Evolutionary conservation across 2,113 vertebrate species (phyloP), one percentile per base, ranked within the genome.

Genomic region (Cheilinus undulatus): DNA sequence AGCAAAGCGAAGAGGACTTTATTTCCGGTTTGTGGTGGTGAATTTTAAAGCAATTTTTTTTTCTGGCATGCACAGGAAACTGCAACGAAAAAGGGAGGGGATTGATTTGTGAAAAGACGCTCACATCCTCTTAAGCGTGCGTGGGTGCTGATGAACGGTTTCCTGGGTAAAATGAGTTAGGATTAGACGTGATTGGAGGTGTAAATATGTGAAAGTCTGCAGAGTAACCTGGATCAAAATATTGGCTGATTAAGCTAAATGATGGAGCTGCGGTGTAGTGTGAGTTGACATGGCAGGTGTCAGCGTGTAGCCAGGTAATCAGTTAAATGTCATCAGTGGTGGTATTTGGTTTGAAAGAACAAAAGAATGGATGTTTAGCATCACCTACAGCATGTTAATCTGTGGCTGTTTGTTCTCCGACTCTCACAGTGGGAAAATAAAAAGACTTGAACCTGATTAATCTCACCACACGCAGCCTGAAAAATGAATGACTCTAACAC

Each of bases 21-120:
- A 75, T 78, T 75, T 82, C 54, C 28, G 74, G 68, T 86, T 72
- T 46, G 64, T 84, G 71, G 73, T 53, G 61, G 60, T 73, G 84
- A 87, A 72, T 72, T 82, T 86, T 45, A 83, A 86, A 91, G 91
- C 86, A 86, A 84, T 75, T 72, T 69, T 84, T 75, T 72, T 69
- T 84, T 83, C 85, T 81, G 60, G 83, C 93, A 94, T 95, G 94
- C 93, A 93, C 77, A 69, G 73, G 63, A 81, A 86, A 88, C 60
- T 30, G 70, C 71, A 76, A 84, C 68, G 26, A 80, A 69, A 87
- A 79, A 58, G 22, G 65, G 62, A 43, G 63, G 54, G 42, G 71
- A 80, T 77, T 14, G 42, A 85, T 90, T 84, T 72, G 83, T 83
- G 87, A 78, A 87, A 86, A 84, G 76, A 91, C 76, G 70, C 87